Evolutionary conservation across 2,797 vertebrate genomes (phyloP), one percentile per base, ranked within the genome.

Genomic region (Anisognathus igniventris): DNA sequence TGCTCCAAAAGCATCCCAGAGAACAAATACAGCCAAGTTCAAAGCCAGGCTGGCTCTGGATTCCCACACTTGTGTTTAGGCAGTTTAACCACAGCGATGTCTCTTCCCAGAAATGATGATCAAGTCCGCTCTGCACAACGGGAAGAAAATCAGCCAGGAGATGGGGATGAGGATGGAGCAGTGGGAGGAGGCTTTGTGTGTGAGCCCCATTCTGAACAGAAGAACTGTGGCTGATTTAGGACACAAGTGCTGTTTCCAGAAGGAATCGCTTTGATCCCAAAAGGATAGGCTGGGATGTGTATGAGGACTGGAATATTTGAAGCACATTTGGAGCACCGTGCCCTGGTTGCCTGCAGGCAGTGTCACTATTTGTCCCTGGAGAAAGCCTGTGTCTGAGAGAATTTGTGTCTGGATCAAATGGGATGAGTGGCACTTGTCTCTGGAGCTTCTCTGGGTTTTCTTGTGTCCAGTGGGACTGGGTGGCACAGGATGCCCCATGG

Each of bases 401-500:
- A 6, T 70, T 62, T 42, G 25, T 5, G 2, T 78, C 53, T 45
- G 42, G 53, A 57, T 54, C 39, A 21, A 42, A 67, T 42, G n/a
- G 33, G 13, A 60, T 0, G 2, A 40, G n/a, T 0, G 1, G 31
- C 0, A 0, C 50, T 77, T 30, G 50, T 17, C 28, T 83, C 64
- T 40, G 72, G 42, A 77, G 19, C 39, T 7, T 58, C 14, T 79
- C 53, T 6, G 4, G 4, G 16, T 50, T 68, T 64, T 45, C 44
- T 22, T 47, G 33, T 58, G 72, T 57, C 76, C 10, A 3, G 6
- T 27, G 57, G 75, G 30, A 31, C 6, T 12, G 15, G 2, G 3
- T 51, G 35, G 18, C 2, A 2, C 2, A 2, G 50, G 50, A 33
- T 79, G 72, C 35, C 57, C 14, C 1, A 0, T 3, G 9, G 17